Evolutionary conservation across 2,113 vertebrate species (phyloP), one percentile per base, ranked within the genome.

Genomic region (Nibea coibor): DNA sequence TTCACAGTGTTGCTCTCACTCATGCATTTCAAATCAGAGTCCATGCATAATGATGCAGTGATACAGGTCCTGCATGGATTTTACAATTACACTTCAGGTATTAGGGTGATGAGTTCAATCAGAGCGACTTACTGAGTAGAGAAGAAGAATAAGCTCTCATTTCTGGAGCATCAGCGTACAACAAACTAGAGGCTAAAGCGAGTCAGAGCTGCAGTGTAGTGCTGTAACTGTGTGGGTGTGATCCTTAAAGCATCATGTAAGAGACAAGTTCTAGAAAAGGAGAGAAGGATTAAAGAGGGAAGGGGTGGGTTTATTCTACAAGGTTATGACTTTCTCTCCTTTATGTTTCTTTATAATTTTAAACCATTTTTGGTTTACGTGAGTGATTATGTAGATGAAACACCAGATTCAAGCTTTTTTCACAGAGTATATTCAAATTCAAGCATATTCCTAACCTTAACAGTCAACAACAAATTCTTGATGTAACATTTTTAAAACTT

Each of bases 1-100:
- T 66, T 45, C n/a, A 28, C 43, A 4, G 20, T 64, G 59, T 31
- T 69, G 69, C 57, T 31, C 67, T 61, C 59, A 28, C 65, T 35
- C 53, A 74, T 53, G 69, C 45, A 78, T 78, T 82, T 77, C 43
- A 78, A 53, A 82, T 78, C 53, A 72, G 39, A 80, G 17, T 28
- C 72, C 16, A 72, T 47, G 50, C 50, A 71, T 80, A 50, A 42
- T 35, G 43, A 26, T 26, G 5, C 42, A n/a, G 59, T 20, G n/a
- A 70, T 54, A 19, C 57, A 31, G 43, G 28, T 39, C 45, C 42
- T 80, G 61, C 50, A n/a, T 19, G 16, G 54, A 53, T 61, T 19
- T 78, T 45, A 72, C 16, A 76, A 50, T 65, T 61, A 24, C 17
- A 43, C 28, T 24, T n/a, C 12, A 67, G 35, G 47, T 31, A 66